Evolutionary conservation across 2,113 vertebrate species (phyloP), one percentile per base, ranked within the genome.

Genomic region (Odontesthes bonariensis): DNA sequence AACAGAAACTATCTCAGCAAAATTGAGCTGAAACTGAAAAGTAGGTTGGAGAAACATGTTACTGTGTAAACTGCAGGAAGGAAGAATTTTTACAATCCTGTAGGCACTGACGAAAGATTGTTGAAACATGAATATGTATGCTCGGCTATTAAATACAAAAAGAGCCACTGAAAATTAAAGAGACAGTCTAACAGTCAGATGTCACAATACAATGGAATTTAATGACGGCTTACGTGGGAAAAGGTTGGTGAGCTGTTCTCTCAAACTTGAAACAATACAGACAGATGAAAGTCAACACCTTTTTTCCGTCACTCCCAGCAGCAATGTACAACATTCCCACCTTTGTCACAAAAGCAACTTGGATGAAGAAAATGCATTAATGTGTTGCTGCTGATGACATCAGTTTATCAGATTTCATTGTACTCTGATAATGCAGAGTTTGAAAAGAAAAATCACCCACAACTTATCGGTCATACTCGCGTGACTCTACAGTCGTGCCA

Each of bases 51-150:
- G 1, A 32, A 14, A 14, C 0, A 3, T 14, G 23, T 53, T 20
- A 33, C 9, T 13, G 23, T 44, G 59, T 17, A 17, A 61, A 54
- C 49, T 6, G 14, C 35, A 54, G 23, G n/a, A 54, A 53, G 5
- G 58, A 59, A 62, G 58, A 54, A 62, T 22, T 31, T 70, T 60
- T 51, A 23, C n/a, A 35, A 27, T 60, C 31, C 4, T 64, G 23
- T 44, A 33, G 38, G 32, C 33, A 73, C 6, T 55, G 31, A 7
- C 17, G 32, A 53, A 53, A 22, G 6, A 33, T 17, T 42, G 2
- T 27, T 42, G 6, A 53, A 33, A 19, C 10, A 65, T 33, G 33
- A 42, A 12, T 52, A 59, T 44, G 35, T 10, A 38, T 31, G 8
- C 10, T 1, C 12, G 33, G 8, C 38, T 31, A 38, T 19, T 16